A percentile compares a stretch with the other conserved stretches of the same genome.
Conservation (phyloP, 2,113 vertebrate species). For the Euleptes europaea region DNA sequence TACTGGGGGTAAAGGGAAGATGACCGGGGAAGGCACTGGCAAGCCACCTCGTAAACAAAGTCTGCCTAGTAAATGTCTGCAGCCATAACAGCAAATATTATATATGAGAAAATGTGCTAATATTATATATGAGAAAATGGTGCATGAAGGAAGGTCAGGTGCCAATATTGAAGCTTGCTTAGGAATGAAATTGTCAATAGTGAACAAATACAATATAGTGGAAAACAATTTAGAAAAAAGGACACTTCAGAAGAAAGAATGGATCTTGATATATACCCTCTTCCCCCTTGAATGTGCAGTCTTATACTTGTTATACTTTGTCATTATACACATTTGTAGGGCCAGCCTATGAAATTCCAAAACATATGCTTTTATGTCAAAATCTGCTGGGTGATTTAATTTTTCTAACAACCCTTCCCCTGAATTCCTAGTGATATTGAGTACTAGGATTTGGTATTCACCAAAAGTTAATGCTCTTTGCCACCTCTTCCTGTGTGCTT, state of each 20-base stretch:
- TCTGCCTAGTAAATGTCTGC: too few relatives aligned
- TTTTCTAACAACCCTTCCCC: background rate
- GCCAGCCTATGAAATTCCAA: background rate
- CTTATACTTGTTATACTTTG: background rate
- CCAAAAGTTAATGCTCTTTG: background rate
- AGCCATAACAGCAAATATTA: background rate
- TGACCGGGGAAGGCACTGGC: too few relatives aligned
- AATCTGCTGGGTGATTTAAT: background rate
- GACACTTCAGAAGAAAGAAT: background rate
- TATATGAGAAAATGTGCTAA: background rate
- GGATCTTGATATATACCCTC: background rate
- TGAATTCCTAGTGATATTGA: background rate
- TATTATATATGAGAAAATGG: background rate
- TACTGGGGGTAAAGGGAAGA: too few relatives aligned
- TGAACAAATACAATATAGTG: background rate
- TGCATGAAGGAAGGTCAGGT: background rate
- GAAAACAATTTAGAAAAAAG: background rate
- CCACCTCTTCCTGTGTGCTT: background rate
- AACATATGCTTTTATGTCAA: background rate
- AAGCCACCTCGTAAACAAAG: too few relatives aligned
- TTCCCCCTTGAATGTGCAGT: background rate
- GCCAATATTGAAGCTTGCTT: background rate
- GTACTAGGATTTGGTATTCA: background rate
- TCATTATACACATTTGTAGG: background rate
- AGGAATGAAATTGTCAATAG: background rate